Conservation (phyloP, 2,797 vertebrate genomes). For the Salarias fasciatus region DNA sequence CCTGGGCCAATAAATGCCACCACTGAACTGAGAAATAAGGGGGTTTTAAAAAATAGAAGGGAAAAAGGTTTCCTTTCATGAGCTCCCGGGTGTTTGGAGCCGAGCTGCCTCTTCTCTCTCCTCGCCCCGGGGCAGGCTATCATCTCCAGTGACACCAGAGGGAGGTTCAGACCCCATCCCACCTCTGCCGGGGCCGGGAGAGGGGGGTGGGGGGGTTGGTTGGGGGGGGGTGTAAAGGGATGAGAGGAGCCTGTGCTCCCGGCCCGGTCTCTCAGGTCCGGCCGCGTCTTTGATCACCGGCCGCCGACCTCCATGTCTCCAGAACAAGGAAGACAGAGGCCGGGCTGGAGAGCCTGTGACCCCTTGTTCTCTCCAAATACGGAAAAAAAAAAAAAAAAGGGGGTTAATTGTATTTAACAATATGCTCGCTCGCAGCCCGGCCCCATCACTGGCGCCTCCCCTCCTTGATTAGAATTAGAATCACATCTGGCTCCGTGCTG, state of each 20-base stretch:
- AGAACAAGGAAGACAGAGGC: slow-evolving; percentile 42
- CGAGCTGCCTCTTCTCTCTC: slow-evolving; percentile 51
- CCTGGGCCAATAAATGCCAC: slow-evolving; percentile 45
- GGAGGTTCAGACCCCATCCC: slow-evolving; percentile 46
- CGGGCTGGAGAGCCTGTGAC: slow-evolving; percentile 32
- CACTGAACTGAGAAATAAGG: slow-evolving; percentile 50
- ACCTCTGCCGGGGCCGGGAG: slow-evolving; percentile 38
- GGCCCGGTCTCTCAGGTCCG: slow-evolving; percentile 61
- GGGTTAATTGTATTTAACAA: slow-evolving; percentile 86
- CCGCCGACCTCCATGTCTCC: slow-evolving; percentile 62
- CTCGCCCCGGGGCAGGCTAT: slow-evolving; percentile 72
- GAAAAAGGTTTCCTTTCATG: slow-evolving; percentile 59
- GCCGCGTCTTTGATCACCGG: slow-evolving; percentile 69
- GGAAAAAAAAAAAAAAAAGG: no score
- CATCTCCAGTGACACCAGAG: slow-evolving; percentile 74
- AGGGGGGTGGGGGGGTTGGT: slow-evolving; percentile 49
- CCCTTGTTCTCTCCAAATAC: slow-evolving; percentile 67
- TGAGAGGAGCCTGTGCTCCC: slow-evolving; percentile 32
- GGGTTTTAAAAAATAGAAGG: slow-evolving; percentile 40
- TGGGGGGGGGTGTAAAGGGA: slow-evolving; percentile 38
- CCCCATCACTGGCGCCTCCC: slow-evolving; percentile 35
- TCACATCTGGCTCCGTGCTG: slow-evolving; percentile 83
- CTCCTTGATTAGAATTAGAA: slow-evolving; percentile 85
- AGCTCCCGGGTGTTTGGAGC: slow-evolving; percentile 54
- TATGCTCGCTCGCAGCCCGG: slow-evolving; percentile 62